Base-by-base conservation (phyloP, 2,888 invertebrate genomes). In the Ormyrus rosae region DNA sequence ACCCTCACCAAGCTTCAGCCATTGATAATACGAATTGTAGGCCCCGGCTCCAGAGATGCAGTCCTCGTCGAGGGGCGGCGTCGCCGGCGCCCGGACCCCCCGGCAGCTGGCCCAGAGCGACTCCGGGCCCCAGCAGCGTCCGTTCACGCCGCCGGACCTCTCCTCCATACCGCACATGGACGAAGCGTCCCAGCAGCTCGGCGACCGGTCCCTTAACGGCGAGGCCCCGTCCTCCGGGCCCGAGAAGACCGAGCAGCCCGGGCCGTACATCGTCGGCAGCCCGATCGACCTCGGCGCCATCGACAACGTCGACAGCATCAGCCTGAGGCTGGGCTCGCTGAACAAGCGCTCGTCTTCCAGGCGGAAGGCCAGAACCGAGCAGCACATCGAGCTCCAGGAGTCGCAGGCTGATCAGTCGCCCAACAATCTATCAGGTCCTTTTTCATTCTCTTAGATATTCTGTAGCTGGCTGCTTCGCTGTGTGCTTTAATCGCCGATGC, bases 161-260 rank as follows among this genome's bases (percentile, higher is more conserved):
- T 89, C 88, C 70, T 88, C 90, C 60, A 91, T 91, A 83, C 90
- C 90, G 13, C 90, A 90, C 84, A 91, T 91, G 89, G 90, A 91
- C 86, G 90, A 86, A 83, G 87, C 89, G 8, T 78, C 83, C 76
- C 82, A 84, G 60, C 84, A 78, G 46, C 50, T 80, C 34, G 82
- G 79, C 65, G 81, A 81, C 0, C 84, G 85, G 69, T 79, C 82
- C 78, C 34, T 2, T 63, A 77, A 82, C 81, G 82, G 86, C 83
- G 86, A 83, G 82, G 84, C 71, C 13, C 48, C 11, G 53, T 2
- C 50, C 19, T 5, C 50, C 56, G 61, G 13, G 77, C 70, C 64
- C 58, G 58, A 69, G 64, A 63, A 73, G 80, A 72, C 50, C 68
- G 74, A 19, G 19, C 53, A 77, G 82, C 65, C 78, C 85, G 79